Evolutionary conservation across 92 coral and sea anemone species (phyloP).

Genomic region (Parazoanthus darwini): DNA sequence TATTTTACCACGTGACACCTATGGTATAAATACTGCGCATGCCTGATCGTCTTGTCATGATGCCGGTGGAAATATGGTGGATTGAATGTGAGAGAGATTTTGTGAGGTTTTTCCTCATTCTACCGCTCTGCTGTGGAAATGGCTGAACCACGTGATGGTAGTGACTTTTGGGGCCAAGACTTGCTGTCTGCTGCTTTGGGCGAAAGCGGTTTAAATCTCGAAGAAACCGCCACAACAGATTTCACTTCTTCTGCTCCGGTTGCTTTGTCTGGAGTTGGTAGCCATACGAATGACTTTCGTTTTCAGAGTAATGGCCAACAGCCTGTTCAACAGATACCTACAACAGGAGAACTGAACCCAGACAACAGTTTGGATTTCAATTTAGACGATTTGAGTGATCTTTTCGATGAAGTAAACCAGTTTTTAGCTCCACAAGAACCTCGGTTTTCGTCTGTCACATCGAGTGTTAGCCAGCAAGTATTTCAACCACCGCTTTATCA

Average conservation of each 20-base stretch:
- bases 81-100: constrained; percentile 11
- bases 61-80: constrained; percentile 46
- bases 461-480: not conserved
- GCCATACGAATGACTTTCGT: constrained; percentile 9
- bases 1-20: constrained; percentile 25
- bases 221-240: constrained; percentile 17
- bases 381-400: constrained; percentile 1
- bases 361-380: constrained; percentile 23
- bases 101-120: constrained; percentile 47
- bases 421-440: constrained; percentile 18
- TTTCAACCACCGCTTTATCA: constrained; percentile 22
- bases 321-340: not conserved
- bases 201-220: constrained; percentile 43
- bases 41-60: constrained; percentile 8
- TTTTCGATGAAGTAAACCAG: constrained; percentile 31
- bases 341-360: not conserved
- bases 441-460: constrained; percentile 28
- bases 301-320: constrained; percentile 23
- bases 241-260: constrained; percentile 3
- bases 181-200: constrained; percentile 39
- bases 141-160: constrained; percentile 40
- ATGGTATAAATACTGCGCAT: constrained; percentile 39
- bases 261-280: constrained; percentile 26
- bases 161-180: constrained; percentile 39
- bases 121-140: constrained; percentile 30